phyloP scores from a whole-genome alignment of 1,140 invertebrate genomes.

The Sitobion miscanthi region DNA sequence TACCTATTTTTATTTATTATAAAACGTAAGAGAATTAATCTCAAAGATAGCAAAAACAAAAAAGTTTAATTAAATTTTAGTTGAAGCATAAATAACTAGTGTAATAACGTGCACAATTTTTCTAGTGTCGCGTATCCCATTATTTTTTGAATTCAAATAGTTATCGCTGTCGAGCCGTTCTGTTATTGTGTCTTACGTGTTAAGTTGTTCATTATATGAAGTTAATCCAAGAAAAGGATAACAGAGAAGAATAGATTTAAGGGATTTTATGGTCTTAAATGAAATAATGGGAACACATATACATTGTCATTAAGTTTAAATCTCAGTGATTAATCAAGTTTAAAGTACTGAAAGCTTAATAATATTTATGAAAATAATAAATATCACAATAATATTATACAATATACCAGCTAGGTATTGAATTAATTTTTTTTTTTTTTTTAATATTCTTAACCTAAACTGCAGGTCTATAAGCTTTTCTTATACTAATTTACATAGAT shows the following conservation, averaged over 20 bases:
- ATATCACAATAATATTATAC: background rate
- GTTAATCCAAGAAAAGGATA: constrained; percentile 7
- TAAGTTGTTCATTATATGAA: constrained; percentile 38
- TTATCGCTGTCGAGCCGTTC: background rate
- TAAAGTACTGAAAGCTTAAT: background rate
- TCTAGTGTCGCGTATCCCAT: constrained; percentile 26
- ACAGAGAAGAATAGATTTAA: constrained; percentile 19
- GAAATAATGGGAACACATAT: constrained; percentile 38
- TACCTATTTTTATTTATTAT: background rate
- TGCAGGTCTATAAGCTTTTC: background rate
- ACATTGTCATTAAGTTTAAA: constrained; percentile 13
- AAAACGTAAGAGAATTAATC: background rate
- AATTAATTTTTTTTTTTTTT: background rate
- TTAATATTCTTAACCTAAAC: background rate
- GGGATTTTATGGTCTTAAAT: background rate
- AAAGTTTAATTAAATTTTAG: background rate
- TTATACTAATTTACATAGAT: background rate
- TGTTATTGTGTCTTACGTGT: constrained; percentile 24
- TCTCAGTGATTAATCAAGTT: background rate
- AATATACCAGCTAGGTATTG: background rate
- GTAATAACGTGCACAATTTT: constrained; percentile 22
- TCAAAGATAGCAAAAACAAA: background rate
- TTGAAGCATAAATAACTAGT: background rate
- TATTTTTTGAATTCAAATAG: constrained; percentile 28
- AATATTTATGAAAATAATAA: constrained; percentile 19